These are phyloP conservation scores for Microcebus lehilahytsara DNA, from an alignment of 2,113 vertebrate species.

Conservation along the genomic window DNA sequence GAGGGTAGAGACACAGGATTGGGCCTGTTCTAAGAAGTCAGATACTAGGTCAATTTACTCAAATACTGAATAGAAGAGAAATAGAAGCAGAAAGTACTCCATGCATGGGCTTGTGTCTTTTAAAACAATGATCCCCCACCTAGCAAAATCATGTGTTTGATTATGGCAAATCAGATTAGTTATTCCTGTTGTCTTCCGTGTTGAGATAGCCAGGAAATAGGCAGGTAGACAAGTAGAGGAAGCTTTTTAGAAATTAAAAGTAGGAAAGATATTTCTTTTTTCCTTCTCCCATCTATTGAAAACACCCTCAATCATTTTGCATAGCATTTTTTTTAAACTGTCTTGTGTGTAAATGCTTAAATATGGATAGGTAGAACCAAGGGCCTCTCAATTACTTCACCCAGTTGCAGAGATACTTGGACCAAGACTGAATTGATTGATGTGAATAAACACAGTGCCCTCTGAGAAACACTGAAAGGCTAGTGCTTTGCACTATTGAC, in stretches of 20 bases:
- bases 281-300: neutral
- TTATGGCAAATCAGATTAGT: neutral
- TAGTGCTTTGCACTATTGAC: neutral
- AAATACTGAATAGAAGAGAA: neutral
- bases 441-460: neutral
- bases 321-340: neutral
- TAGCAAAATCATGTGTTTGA: neutral
- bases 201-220: neutral
- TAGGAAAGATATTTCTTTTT: neutral
- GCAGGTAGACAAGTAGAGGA: neutral
- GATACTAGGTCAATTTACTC: neutral
- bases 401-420: neutral
- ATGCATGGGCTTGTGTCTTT: neutral
- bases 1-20: neutral
- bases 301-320: neutral
- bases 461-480: neutral
- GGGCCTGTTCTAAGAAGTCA: neutral
- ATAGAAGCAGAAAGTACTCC: neutral
- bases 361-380: neutral
- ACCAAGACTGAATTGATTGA: neutral
- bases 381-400: neutral
- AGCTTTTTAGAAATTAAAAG: neutral
- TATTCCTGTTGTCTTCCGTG: neutral
- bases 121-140: neutral
- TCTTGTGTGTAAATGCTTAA: neutral